These are phyloP conservation scores for Polypedilum vanderplanki DNA, from an alignment of 1,140 invertebrate species.

Conservation along the genomic window DNA sequence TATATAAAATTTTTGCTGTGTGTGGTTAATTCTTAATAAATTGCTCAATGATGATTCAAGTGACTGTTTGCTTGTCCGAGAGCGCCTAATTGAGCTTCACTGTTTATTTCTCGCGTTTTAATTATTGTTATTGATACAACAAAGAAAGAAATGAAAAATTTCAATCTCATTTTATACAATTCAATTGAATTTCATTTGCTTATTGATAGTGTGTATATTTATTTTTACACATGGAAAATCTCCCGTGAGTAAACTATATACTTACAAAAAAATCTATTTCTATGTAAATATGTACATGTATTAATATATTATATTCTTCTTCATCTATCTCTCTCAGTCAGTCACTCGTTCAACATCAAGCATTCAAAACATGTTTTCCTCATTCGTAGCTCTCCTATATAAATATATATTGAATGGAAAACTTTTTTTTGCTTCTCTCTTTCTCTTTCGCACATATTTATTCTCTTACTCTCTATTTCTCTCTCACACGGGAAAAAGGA, in stretches of 20 bases:
- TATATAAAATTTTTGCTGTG: too few relatives aligned
- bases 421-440: background rate
- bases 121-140: too few relatives aligned
- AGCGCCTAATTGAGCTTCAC: too few relatives aligned
- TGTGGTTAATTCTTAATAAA: too few relatives aligned
- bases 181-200: background rate
- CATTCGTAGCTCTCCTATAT: background rate
- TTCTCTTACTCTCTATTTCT: background rate
- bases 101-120: too few relatives aligned
- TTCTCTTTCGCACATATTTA: background rate
- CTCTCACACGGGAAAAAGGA: background rate
- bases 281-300: background rate
- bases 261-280: slow-evolving; percentile 6
- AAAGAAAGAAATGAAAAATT: too few relatives aligned
- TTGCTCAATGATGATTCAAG: too few relatives aligned
- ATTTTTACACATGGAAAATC: slow-evolving; percentile 1
- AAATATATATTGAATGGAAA: background rate
- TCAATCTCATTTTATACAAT: too few relatives aligned
- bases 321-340: too few relatives aligned
- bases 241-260: background rate
- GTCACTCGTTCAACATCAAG: background rate
- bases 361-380: slow-evolving; percentile 11
- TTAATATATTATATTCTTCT: background rate
- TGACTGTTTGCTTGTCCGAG: too few relatives aligned
- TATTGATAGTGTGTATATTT: background rate